Evolutionary conservation across 2,797 vertebrate species (phyloP).

Genomic region (Anisognathus igniventris): DNA sequence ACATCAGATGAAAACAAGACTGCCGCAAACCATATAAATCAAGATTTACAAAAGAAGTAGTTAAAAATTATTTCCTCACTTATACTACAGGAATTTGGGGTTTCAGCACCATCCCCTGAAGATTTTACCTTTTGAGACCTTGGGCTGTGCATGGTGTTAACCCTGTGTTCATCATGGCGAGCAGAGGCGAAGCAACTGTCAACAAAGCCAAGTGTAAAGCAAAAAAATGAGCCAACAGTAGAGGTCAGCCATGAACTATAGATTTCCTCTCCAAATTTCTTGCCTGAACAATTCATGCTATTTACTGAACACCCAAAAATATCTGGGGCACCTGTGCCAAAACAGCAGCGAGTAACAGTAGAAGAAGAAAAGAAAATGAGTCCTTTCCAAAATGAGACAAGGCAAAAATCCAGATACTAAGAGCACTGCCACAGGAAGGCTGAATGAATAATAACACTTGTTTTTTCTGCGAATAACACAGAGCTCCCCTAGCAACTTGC

Average conservation of each 20-base stretch:
- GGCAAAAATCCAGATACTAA: neutral
- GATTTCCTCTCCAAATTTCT: neutral
- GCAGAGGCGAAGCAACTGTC: fast-evolving
- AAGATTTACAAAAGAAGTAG: neutral
- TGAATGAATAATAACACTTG: neutral
- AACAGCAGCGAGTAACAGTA: neutral
- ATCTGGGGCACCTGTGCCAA: neutral
- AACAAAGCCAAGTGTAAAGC: neutral
- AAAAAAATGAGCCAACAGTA: neutral
- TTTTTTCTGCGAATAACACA: neutral
- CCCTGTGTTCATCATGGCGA: fast-evolving
- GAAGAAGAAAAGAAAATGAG: neutral
- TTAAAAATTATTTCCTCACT: neutral
- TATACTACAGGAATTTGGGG: neutral
- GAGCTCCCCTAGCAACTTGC: neutral
- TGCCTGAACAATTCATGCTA: neutral
- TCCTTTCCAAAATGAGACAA: neutral
- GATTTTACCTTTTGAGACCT: neutral
- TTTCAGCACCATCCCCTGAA: neutral
- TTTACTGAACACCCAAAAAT: neutral
- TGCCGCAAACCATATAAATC: neutral
- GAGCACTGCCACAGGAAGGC: neutral
- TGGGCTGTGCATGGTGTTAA: neutral
- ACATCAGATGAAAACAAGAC: neutral
- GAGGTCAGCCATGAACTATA: constrained; percentile 42